Conservation (phyloP, 2,797 vertebrate genomes). For the Sardinella longiceps region DNA sequence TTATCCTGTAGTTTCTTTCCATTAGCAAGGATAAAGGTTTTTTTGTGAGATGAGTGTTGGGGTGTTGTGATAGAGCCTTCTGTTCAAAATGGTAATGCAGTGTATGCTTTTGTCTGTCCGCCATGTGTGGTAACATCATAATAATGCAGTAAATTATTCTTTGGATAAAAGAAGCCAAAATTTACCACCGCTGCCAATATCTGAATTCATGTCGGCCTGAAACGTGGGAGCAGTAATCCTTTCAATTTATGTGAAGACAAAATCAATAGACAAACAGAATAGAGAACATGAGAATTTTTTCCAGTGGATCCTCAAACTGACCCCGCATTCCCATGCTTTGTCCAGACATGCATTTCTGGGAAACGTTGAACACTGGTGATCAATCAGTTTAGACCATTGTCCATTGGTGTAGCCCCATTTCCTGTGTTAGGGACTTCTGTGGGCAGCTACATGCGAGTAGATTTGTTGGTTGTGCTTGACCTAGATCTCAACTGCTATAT, state of each 20-base stretch:
- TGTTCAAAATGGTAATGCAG: not conserved
- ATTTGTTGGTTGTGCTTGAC: conserved; percentile 25
- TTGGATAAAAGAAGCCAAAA: not conserved
- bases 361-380: not conserved
- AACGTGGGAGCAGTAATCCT: conserved; percentile 10
- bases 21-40: not conserved
- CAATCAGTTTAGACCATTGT: conserved; percentile 18
- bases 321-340: conserved; percentile 6
- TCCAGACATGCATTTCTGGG: not conserved
- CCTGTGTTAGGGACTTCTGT: conserved; percentile 4
- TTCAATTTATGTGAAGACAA: conserved; percentile 19
- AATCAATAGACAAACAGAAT: not conserved
- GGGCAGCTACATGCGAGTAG: not conserved
- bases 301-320: not conserved
- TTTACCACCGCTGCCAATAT: not conserved
- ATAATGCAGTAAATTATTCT: conserved; percentile 7
- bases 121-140: conserved; percentile 6
- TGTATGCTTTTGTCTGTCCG: not conserved
- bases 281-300: conserved; percentile 6
- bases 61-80: not conserved
- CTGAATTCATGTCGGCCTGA: not conserved
- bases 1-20: not conserved
- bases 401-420: not conserved
- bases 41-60: not conserved
- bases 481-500: conserved; percentile 21